Evolutionary conservation across 2,797 vertebrate genomes (phyloP), one percentile per base, ranked within the genome.

Genomic region (Odontamblyopus rebecca): DNA sequence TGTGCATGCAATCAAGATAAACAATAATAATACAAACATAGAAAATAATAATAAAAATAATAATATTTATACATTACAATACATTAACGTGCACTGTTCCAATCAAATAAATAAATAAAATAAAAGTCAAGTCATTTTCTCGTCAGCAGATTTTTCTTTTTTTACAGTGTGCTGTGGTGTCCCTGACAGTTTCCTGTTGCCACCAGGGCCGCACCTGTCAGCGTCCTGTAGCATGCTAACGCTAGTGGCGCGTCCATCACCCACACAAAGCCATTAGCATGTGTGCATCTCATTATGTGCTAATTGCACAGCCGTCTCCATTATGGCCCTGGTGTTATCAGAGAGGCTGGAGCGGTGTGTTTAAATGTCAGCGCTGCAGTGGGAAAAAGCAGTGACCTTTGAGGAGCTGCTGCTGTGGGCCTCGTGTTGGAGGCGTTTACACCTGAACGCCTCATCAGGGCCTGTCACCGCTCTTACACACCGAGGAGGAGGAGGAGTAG

Each of bases 291-390:
- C 95, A 97, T 98, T 99, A 97, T 66, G 79, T 85, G 92, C 92
- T 97, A 98, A 98, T 97, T 97, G 96, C 95, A 95, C 62, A 95
- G 89, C 93, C 90, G 95, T 94, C 88, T 84, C 86, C 86, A 95
- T 96, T 97, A 96, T 97, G 95, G 88, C 74, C 85, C 90, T 95
- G 95, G 95, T 94, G 96, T 95, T 96, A 97, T 97, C 96, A 94
- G 92, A 94, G 87, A 93, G 78, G 94, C 96, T 95, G 95, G 94
- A 95, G 96, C 96, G 89, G 95, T 96, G 96, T 92, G 95, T 95
- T 96, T 97, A 98, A 98, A 98, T 97, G 97, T 97, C 96, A 99
- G 94, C 95, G 94, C 95, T 94, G 96, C 96, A 96, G 90, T 91
- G 96, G 94, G 95, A 93, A 95, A 95, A 95, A 94, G 93, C 92